These are phyloP conservation scores for Brachynemurus nebulosus DNA, from an alignment of 2,888 invertebrate genomes.

Conservation along the genomic window DNA sequence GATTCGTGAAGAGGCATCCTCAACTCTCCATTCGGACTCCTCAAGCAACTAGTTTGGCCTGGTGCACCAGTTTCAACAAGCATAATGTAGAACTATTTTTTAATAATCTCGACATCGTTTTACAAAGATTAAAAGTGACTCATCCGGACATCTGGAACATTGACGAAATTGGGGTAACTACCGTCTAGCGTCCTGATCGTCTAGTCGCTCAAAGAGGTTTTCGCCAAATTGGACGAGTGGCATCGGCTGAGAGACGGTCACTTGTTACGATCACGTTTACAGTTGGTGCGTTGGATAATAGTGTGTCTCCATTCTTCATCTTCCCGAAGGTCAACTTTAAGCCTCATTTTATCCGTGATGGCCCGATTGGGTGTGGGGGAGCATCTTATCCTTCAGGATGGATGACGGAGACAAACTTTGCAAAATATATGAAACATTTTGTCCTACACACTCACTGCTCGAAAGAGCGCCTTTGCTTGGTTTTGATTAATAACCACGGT, in stretches of 20 bases:
- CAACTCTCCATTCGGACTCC: conserved; percentile 20
- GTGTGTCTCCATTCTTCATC: conserved; percentile 23
- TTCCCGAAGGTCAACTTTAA: conserved; percentile 21
- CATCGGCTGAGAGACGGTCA: neutral
- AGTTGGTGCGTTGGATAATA: conserved; percentile 21
- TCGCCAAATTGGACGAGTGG: neutral
- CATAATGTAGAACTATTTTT: conserved; percentile 21
- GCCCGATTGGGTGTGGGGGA: conserved; percentile 15
- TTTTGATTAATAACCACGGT: conserved; percentile 5
- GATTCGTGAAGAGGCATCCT: conserved; percentile 22
- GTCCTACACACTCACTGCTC: conserved; percentile 11
- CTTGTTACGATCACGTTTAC: conserved; percentile 3
- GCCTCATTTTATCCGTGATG: conserved; percentile 13
- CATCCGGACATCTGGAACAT: conserved; percentile 17
- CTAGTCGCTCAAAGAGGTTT: conserved; percentile 19
- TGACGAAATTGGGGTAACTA: conserved; percentile 18
- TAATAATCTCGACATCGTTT: conserved; percentile 17
- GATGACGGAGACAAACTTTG: conserved; percentile 19
- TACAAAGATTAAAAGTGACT: conserved; percentile 16
- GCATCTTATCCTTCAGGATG: conserved; percentile 19
- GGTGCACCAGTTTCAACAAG: conserved; percentile 21
- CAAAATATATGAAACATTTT: conserved; percentile 18
- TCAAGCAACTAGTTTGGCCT: conserved; percentile 22
- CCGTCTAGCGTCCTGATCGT: conserved; percentile 17
- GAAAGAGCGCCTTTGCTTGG: conserved; percentile 8